A percentile compares a stretch with the other conserved stretches of the same genome.
phyloP scores from a whole-genome alignment of 2,797 vertebrate species.

The Phrynocephalus vlangalii region DNA sequence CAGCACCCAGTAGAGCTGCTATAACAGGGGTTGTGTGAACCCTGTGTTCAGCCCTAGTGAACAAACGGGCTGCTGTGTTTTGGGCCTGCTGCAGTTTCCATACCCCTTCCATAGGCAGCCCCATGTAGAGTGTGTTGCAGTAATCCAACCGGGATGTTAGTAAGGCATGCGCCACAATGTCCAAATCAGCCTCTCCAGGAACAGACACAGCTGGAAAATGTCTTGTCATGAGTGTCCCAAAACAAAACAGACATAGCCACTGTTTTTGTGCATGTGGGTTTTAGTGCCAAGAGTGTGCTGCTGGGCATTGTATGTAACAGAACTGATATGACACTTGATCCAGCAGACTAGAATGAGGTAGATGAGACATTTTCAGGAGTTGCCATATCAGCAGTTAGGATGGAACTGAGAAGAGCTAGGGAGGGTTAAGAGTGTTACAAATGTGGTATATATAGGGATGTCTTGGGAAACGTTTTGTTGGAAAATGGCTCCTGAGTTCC shows the following conservation, averaged over 20 bases:
- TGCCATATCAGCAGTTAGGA: background rate
- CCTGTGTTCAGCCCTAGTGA: too few relatives aligned
- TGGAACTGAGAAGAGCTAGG: background rate
- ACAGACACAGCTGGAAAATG: background rate
- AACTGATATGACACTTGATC: background rate
- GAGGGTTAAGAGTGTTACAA: background rate
- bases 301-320: background rate
- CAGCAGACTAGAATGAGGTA: background rate
- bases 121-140: too few relatives aligned
- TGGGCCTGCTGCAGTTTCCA: too few relatives aligned
- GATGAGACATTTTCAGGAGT: background rate
- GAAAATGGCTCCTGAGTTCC: background rate
- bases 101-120: too few relatives aligned
- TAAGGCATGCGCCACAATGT: too few relatives aligned
- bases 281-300: background rate
- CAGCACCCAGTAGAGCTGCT: too few relatives aligned
- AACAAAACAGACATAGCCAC: background rate
- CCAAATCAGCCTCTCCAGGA: too few relatives aligned
- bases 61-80: too few relatives aligned
- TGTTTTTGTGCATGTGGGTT: fast-evolving
- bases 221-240: background rate
- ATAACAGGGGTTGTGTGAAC: too few relatives aligned
- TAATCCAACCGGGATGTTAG: too few relatives aligned
- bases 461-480: background rate
- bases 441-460: background rate